phyloP scores from a whole-genome alignment of 2,797 vertebrate genomes.

The Sebastes oblongus region DNA sequence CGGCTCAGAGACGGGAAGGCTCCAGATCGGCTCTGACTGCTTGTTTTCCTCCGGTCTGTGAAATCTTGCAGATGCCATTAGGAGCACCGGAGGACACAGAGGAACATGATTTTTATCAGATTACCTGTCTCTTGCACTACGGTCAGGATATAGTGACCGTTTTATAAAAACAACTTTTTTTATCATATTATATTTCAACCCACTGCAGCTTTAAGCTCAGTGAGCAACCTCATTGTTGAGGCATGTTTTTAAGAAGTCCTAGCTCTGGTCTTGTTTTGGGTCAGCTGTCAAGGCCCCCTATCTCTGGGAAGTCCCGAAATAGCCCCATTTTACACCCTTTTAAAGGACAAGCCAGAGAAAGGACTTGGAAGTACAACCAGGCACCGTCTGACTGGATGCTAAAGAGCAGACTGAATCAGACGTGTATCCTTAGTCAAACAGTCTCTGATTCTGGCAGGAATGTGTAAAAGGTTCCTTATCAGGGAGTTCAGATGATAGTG shows the following conservation, averaged over 20 bases:
- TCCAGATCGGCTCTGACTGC: too few relatives aligned
- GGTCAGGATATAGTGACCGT: too few relatives aligned
- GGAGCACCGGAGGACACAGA: too few relatives aligned
- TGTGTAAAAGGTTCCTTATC: constrained; percentile 64
- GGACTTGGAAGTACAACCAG: constrained; percentile 46
- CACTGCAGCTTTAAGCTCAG: constrained; percentile 15
- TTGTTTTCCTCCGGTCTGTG: too few relatives aligned
- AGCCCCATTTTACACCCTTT: constrained; percentile 69
- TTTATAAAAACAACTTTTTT: too few relatives aligned
- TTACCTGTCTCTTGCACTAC: too few relatives aligned
- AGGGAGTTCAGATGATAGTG: constrained; percentile 56
- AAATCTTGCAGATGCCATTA: too few relatives aligned
- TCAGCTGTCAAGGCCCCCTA: constrained; percentile 71
- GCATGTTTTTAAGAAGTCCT: constrained; percentile 66
- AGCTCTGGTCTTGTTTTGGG: constrained; percentile 64
- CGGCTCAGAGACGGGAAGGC: too few relatives aligned
- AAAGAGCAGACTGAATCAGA: constrained; percentile 60
- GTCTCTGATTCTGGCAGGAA: constrained; percentile 55
- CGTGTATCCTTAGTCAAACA: constrained; percentile 66
- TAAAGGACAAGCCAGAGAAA: constrained; percentile 61
- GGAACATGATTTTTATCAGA: too few relatives aligned
- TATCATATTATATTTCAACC: too few relatives aligned
- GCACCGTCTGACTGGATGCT: constrained; percentile 52
- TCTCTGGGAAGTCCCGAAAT: constrained; percentile 79
- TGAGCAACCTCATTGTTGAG: constrained; percentile 69